phyloP scores from a whole-genome alignment of 1,140 invertebrate genomes.

The Eumeta japonica region DNA sequence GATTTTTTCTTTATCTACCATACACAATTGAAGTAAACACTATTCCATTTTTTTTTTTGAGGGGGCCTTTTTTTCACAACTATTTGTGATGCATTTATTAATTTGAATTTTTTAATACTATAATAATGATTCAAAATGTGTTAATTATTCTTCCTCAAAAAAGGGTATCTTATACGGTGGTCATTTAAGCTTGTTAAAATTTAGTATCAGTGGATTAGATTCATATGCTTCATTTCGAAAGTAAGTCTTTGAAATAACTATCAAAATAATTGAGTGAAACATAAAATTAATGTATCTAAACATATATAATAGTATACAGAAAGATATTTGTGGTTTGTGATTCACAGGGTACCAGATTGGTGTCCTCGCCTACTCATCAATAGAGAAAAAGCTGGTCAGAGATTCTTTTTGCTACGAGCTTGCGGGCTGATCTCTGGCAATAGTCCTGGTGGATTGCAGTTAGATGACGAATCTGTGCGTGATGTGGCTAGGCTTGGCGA shows the following conservation, averaged over 20 bases:
- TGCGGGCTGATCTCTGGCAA: constrained; percentile 32
- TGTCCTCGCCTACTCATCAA: constrained; percentile 85
- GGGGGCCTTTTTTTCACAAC: not conserved
- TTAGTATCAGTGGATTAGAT: too few species aligned
- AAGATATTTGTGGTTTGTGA: constrained; percentile 2
- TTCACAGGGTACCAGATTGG: constrained; percentile 64
- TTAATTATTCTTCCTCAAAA: too few species aligned
- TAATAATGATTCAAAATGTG: too few species aligned
- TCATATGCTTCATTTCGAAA: too few species aligned
- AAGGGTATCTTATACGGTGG: too few species aligned
- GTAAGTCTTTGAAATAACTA: too few species aligned
- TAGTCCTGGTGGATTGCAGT: constrained; percentile 61
- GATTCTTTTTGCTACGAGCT: constrained; percentile 28
- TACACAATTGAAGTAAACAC: not conserved
- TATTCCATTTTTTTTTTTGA: not conserved
- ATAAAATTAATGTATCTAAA: constrained; percentile 4
- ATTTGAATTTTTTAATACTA: constrained; percentile 4
- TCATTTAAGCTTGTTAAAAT: too few species aligned
- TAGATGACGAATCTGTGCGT: constrained; percentile 67
- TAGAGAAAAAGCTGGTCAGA: constrained; percentile 65
- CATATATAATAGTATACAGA: too few species aligned
- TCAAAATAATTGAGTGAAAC: not conserved
- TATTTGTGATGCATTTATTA: constrained; percentile 1
- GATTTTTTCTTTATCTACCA: not conserved
- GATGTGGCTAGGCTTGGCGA: constrained; percentile 87